phyloP scores from a whole-genome alignment of 2,888 invertebrate species.

The Hipparchia sbordonii region DNA sequence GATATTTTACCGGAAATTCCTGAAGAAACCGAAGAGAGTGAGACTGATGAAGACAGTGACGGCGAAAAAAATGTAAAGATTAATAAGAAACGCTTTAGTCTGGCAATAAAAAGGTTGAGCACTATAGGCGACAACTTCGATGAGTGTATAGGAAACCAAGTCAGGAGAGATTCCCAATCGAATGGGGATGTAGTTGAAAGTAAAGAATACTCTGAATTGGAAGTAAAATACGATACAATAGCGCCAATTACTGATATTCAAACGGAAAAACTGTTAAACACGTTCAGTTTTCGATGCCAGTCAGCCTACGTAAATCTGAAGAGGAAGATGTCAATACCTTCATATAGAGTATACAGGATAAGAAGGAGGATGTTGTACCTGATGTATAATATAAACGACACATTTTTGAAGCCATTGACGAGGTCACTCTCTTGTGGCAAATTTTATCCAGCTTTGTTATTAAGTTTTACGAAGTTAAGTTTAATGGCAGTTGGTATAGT shows the following conservation, averaged over 20 bases:
- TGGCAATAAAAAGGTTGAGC: slow-evolving; percentile 79
- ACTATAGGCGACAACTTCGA: slow-evolving; percentile 77
- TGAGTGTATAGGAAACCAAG: slow-evolving; percentile 73
- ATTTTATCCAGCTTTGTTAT: slow-evolving; percentile 73
- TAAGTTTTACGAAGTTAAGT: slow-evolving; percentile 65
- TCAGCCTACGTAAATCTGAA: slow-evolving; percentile 67
- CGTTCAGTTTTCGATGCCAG: slow-evolving; percentile 72
- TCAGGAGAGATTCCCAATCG: slow-evolving; percentile 63
- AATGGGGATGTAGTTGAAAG: slow-evolving; percentile 54
- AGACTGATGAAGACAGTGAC: slow-evolving; percentile 53
- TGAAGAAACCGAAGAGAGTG: slow-evolving; percentile 75
- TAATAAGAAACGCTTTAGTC: slow-evolving; percentile 66
- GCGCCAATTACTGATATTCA: slow-evolving; percentile 72
- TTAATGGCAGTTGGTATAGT: slow-evolving; percentile 65
- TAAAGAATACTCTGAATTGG: slow-evolving; percentile 66
- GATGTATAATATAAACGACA: slow-evolving; percentile 70
- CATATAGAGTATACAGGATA: slow-evolving; percentile 70
- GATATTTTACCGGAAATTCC: slow-evolving; percentile 80
- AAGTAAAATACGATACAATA: slow-evolving; percentile 71
- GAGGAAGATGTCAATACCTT: slow-evolving; percentile 69
- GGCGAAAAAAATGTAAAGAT: slow-evolving; percentile 45
- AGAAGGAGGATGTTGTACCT: slow-evolving; percentile 62
- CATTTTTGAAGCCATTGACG: slow-evolving; percentile 72
- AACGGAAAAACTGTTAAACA: slow-evolving; percentile 72
- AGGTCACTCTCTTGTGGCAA: slow-evolving; percentile 73